Evolutionary conservation across 2,888 invertebrate genomes (phyloP).

Genomic region (Drosophila colorata): DNA sequence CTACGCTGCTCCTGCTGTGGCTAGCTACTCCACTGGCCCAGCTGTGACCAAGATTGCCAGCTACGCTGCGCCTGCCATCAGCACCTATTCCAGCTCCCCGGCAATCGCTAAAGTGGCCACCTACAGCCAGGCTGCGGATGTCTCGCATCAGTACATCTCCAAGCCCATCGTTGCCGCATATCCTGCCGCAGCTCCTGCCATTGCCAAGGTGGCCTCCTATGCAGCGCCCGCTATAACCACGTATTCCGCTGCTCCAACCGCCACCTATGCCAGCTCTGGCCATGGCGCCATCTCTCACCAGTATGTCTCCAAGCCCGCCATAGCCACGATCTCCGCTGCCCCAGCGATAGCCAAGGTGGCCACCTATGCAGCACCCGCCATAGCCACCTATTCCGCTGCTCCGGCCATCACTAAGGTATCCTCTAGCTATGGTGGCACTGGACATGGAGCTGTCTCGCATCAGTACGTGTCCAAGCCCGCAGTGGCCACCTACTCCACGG

Average conservation of each 20-base stretch:
- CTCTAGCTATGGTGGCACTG: constrained; percentile 18
- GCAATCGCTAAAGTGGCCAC: constrained; percentile 52
- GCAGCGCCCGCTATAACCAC: too few species aligned
- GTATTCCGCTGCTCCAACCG: constrained; percentile 58
- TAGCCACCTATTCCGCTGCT: constrained; percentile 55
- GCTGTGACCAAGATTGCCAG: constrained; percentile 57
- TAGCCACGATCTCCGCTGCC: constrained; percentile 50
- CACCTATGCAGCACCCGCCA: constrained; percentile 52
- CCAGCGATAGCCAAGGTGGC: constrained; percentile 54
- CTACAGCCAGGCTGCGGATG: constrained; percentile 52
- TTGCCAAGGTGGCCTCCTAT: constrained; percentile 52
- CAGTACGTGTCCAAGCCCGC: too few species aligned
- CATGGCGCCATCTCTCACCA: constrained; percentile 32
- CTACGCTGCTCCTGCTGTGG: constrained; percentile 11
- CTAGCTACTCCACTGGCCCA: constrained; percentile 38
- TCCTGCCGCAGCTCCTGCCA: constrained; percentile 48
- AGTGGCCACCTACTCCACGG: too few species aligned
- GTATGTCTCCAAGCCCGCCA: constrained; percentile 62
- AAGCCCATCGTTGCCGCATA: constrained; percentile 60
- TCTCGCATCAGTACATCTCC: constrained; percentile 71
- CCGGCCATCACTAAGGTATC: constrained; percentile 31
- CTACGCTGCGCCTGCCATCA: constrained; percentile 58
- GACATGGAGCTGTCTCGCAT: constrained; percentile 56
- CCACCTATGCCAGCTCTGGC: constrained; percentile 30
- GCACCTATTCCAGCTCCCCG: constrained; percentile 50